These are phyloP conservation scores for Drosophila suzukii DNA, from an alignment of 1,140 invertebrate species.

Conservation along the genomic window DNA sequence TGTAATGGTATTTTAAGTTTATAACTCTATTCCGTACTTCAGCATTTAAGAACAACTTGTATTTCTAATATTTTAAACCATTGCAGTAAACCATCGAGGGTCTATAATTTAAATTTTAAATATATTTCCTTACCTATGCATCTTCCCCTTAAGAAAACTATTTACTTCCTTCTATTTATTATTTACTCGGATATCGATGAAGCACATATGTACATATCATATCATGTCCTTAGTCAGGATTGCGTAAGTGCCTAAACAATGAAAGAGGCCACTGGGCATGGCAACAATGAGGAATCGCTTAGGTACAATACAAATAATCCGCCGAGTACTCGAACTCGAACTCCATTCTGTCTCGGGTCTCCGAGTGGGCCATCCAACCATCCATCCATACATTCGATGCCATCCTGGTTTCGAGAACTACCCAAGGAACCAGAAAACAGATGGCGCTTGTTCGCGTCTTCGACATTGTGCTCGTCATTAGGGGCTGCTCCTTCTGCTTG, in stretches of 20 bases:
- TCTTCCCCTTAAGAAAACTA: not conserved
- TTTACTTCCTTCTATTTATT: not conserved
- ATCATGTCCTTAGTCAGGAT: constrained; percentile 33
- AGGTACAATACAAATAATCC: constrained; percentile 55
- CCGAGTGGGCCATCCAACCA: not conserved
- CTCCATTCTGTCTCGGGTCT: constrained; percentile 5
- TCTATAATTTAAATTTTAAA: too few relatives aligned
- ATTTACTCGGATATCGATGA: constrained; percentile 1
- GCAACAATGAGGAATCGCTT: constrained; percentile 49
- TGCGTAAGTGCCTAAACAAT: constrained; percentile 76
- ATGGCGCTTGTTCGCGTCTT: constrained; percentile 62
- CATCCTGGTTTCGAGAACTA: not conserved
- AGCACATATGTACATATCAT: not conserved
- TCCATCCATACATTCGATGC: constrained; percentile 19
- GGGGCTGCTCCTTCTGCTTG: constrained; percentile 30
- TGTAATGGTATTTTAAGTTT: too few relatives aligned
- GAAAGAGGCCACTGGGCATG: constrained; percentile 54
- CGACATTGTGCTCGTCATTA: constrained; percentile 72
- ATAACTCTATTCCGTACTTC: too few relatives aligned
- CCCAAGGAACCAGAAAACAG: constrained; percentile 30
- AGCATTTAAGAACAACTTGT: too few relatives aligned
- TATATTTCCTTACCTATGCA: too few relatives aligned
- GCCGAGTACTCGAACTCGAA: constrained; percentile 19
- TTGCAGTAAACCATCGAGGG: too few relatives aligned
- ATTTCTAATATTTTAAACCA: too few relatives aligned